phyloP scores from a whole-genome alignment of 2,888 invertebrate genomes.

The Kuschelorhynchus macadamiae region DNA sequence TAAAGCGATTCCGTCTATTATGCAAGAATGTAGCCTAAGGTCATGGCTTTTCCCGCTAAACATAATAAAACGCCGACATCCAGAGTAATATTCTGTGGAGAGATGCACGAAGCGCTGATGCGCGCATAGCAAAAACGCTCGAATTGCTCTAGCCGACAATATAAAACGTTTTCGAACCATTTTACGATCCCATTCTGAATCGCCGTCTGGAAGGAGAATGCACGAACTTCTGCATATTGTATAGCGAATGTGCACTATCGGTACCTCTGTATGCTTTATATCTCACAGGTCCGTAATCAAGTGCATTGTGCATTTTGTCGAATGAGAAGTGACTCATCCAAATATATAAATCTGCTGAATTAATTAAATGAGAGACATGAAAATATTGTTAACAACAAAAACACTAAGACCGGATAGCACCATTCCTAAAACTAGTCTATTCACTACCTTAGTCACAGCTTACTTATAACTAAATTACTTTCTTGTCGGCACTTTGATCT shows the following conservation, averaged over 20 bases:
- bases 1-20: constrained; percentile 17
- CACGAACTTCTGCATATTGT: constrained; percentile 34
- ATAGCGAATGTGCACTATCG: constrained; percentile 29
- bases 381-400: too few species aligned
- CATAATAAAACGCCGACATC: constrained; percentile 30
- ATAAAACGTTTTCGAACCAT: constrained; percentile 42
- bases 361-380: too few species aligned
- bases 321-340: too few species aligned
- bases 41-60: constrained; percentile 30
- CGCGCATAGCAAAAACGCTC: constrained; percentile 16
- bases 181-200: constrained; percentile 38
- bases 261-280: constrained; percentile 23
- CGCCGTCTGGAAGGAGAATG: constrained; percentile 31
- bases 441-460: too few species aligned
- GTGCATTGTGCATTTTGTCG: too few species aligned
- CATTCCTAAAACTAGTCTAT: too few species aligned
- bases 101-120: constrained; percentile 38
- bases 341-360: too few species aligned
- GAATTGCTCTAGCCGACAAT: constrained; percentile 31
- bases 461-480: too few species aligned
- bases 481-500: too few species aligned
- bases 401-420: too few species aligned
- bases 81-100: constrained; percentile 22
- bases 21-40: constrained; percentile 34
- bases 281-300: constrained; percentile 20